Evolutionary conservation across 2,888 invertebrate genomes (phyloP).

Genomic region (Megastigmus dorsalis): DNA sequence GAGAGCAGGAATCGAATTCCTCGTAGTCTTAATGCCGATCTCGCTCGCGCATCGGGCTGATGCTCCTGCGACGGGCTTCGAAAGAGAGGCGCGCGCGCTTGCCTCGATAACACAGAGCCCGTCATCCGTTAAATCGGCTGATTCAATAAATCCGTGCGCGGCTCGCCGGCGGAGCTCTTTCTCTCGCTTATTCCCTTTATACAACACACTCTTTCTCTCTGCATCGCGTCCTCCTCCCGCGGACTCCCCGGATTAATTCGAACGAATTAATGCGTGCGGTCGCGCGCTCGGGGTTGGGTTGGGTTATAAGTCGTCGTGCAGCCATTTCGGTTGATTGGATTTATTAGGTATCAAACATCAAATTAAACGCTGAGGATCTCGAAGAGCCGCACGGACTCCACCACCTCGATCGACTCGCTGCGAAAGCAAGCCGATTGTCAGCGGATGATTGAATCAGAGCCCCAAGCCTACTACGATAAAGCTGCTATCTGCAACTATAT

Average conservation of each 20-base stretch:
- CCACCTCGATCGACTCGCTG: background rate
- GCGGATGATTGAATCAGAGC: background rate
- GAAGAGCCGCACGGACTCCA: too few relatives aligned
- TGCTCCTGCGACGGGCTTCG: background rate
- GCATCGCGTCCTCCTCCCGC: slow-evolving; percentile 27
- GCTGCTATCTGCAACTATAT: too few relatives aligned
- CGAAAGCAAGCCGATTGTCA: background rate
- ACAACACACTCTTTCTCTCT: background rate
- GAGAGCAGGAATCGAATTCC: slow-evolving; percentile 36
- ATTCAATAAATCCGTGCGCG: slow-evolving; percentile 73
- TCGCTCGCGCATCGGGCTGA: background rate
- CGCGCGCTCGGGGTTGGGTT: slow-evolving; percentile 59
- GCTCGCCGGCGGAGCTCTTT: slow-evolving; percentile 5
- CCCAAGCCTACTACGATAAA: background rate
- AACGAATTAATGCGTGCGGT: slow-evolving; percentile 73
- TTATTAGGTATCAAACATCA: slow-evolving; percentile 50
- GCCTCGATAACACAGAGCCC: slow-evolving; percentile 50
- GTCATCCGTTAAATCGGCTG: slow-evolving; percentile 71
- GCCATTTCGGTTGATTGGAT: slow-evolving; percentile 49
- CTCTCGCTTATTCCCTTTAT: background rate
- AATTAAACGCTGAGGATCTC: slow-evolving; percentile 25
- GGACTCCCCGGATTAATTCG: slow-evolving; percentile 70
- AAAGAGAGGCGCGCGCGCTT: background rate
- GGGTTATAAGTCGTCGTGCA: slow-evolving; percentile 60
- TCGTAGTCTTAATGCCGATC: slow-evolving; percentile 17